Conservation (phyloP, 53 echinoderm and acorn worm species). For the Actinopyga echinites region DNA sequence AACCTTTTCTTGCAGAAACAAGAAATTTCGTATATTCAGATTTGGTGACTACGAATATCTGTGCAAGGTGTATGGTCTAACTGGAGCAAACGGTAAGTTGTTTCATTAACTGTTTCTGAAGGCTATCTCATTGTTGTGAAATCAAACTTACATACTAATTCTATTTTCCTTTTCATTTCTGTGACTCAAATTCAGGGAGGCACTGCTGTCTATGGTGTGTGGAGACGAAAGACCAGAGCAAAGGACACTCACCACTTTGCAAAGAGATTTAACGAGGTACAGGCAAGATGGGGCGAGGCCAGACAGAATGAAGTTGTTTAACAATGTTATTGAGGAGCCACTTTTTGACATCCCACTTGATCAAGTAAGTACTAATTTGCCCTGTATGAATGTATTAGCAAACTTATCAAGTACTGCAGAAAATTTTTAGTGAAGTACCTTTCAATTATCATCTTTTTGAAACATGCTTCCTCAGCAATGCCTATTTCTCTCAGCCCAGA, state of each 20-base stretch:
- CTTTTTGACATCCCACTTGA: slow-evolving; percentile 13
- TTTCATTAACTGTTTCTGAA: not conserved
- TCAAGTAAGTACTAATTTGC: slow-evolving; percentile 14
- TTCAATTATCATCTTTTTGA: no score
- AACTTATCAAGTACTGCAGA: no score
- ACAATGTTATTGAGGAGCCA: slow-evolving; percentile 5
- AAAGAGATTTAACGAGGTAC: not conserved
- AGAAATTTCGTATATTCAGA: not conserved
- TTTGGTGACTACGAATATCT: slow-evolving; percentile 21
- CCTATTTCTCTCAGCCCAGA: no score
- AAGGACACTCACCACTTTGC: not conserved
- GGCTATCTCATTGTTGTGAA: not conserved
- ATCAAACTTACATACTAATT: not conserved
- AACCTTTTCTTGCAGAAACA: not conserved
- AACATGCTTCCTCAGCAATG: no score
- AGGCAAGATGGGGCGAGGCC: not conserved
- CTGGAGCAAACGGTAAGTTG: slow-evolving; percentile 3
- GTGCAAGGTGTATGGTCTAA: not conserved
- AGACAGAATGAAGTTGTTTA: not conserved
- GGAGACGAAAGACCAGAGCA: not conserved
- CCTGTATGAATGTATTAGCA: no score
- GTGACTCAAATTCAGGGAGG: not conserved
- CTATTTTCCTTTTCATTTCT: not conserved
- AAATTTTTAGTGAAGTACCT: no score
- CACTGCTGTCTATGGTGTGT: not conserved